A percentile compares a stretch with the other conserved stretches of the same genome.
Evolutionary conservation across 1,140 invertebrate species (phyloP).

Genomic region (Sweltsa coloradensis): DNA sequence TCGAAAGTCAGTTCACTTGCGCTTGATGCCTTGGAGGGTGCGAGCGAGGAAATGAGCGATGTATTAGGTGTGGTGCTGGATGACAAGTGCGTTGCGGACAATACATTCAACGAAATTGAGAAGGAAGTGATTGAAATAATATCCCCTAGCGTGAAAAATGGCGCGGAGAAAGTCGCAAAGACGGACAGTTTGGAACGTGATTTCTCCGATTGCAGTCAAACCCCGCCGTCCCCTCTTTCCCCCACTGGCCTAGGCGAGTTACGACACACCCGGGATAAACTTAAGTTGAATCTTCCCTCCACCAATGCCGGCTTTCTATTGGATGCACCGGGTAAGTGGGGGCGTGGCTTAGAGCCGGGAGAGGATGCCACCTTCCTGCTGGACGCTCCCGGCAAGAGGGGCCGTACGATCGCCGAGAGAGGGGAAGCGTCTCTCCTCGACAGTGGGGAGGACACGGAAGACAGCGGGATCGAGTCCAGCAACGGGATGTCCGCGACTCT

Average conservation of each 20-base stretch:
- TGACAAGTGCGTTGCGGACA: too few relatives aligned
- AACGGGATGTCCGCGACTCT: not conserved
- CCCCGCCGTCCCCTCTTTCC: not conserved
- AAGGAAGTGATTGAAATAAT: too few relatives aligned
- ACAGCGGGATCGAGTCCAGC: conserved; percentile 12
- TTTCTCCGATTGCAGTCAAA: too few relatives aligned
- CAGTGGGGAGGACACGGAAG: conserved; percentile 14
- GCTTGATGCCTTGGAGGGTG: not conserved
- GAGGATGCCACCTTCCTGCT: too few relatives aligned
- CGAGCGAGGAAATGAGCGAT: too few relatives aligned
- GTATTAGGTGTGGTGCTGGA: too few relatives aligned
- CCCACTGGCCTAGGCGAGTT: conserved; percentile 45
- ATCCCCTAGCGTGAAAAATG: too few relatives aligned
- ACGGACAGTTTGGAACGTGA: too few relatives aligned
- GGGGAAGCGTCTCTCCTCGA: conserved; percentile 14
- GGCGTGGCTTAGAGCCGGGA: too few relatives aligned
- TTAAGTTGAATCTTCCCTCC: conserved; percentile 51
- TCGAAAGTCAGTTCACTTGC: not conserved
- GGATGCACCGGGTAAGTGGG: too few relatives aligned
- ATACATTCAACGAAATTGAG: too few relatives aligned
- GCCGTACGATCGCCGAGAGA: conserved; percentile 4
- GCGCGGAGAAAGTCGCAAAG: too few relatives aligned
- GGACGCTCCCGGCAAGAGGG: not conserved
- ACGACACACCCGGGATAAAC: conserved; percentile 52
- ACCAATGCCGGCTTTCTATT: not conserved